These are phyloP conservation scores for Toxotes chatareus DNA, from an alignment of 2,113 vertebrate species.

Conservation along the genomic window DNA sequence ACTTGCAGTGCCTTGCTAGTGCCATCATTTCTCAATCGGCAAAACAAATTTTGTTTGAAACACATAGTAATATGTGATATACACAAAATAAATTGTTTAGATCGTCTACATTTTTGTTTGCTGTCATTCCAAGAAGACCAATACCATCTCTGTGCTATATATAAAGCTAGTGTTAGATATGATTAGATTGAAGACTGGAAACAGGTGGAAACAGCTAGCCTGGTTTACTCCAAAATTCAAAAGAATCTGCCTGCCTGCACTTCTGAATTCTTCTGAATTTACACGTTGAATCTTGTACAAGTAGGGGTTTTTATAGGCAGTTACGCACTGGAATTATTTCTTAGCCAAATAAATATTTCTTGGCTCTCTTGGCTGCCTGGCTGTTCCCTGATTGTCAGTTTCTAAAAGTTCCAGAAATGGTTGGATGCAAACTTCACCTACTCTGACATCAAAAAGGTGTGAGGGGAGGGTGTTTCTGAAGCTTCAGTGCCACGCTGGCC, in stretches of 20 bases:
- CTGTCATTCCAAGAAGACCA: not conserved
- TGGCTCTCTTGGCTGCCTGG: not conserved
- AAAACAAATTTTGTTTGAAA: not conserved
- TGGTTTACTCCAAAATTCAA: not conserved
- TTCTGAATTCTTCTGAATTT: too few relatives aligned
- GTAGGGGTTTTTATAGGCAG: not conserved
- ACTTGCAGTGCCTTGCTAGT: not conserved
- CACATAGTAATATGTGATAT: not conserved
- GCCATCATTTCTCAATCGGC: not conserved
- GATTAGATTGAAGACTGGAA: not conserved
- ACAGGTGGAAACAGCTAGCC: not conserved
- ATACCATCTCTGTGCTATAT: not conserved
- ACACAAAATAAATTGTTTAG: not conserved
- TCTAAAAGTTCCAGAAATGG: not conserved
- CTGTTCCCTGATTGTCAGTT: not conserved
- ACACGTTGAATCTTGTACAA: too few relatives aligned
- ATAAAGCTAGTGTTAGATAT: too few relatives aligned
- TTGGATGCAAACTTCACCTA: too few relatives aligned
- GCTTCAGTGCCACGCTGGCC: not conserved
- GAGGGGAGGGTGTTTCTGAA: too few relatives aligned
- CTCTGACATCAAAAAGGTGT: too few relatives aligned
- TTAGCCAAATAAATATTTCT: not conserved
- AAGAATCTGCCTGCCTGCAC: not conserved
- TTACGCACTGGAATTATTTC: not conserved
- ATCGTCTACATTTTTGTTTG: not conserved